phyloP scores from a whole-genome alignment of 2,888 invertebrate species.

The Caenorhabditis doughertyi region DNA sequence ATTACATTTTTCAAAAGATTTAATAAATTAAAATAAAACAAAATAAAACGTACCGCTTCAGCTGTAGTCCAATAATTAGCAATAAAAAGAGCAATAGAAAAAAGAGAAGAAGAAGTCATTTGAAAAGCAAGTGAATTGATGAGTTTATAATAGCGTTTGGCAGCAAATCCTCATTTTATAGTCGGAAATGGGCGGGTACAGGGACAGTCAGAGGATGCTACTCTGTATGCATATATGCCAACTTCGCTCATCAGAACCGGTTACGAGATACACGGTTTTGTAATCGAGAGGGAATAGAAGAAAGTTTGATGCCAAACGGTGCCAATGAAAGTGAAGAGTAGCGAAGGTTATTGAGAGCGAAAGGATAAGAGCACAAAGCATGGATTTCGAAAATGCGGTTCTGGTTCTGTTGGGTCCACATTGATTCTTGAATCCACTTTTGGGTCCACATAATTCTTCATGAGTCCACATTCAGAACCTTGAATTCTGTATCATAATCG shows the following conservation, averaged over 20 bases:
- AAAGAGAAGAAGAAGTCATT: constrained; percentile 23
- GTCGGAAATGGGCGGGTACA: constrained; percentile 58
- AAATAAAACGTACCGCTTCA: constrained; percentile 19
- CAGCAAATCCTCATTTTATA: constrained; percentile 59
- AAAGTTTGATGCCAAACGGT: constrained; percentile 45
- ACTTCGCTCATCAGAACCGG: constrained; percentile 54
- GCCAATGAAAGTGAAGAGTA: constrained; percentile 41
- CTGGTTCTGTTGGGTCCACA: background rate
- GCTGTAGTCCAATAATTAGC: constrained; percentile 16
- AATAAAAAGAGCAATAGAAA: constrained; percentile 24
- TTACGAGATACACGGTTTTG: constrained; percentile 40
- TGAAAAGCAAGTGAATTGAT: constrained; percentile 38
- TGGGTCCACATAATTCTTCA: no score
- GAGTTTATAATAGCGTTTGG: constrained; percentile 51
- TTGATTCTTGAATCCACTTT: no score
- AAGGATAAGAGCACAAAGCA: background rate
- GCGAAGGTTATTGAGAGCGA: constrained; percentile 18
- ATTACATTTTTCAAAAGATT: background rate
- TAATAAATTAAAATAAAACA: background rate
- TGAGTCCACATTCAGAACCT: no score
- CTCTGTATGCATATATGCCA: constrained; percentile 53
- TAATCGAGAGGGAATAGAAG: constrained; percentile 45
- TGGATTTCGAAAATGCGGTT: background rate
- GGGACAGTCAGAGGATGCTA: constrained; percentile 18
- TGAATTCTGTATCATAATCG: no score